phyloP scores from a whole-genome alignment of 2,888 invertebrate genomes.

The Idaea dimidiata region DNA sequence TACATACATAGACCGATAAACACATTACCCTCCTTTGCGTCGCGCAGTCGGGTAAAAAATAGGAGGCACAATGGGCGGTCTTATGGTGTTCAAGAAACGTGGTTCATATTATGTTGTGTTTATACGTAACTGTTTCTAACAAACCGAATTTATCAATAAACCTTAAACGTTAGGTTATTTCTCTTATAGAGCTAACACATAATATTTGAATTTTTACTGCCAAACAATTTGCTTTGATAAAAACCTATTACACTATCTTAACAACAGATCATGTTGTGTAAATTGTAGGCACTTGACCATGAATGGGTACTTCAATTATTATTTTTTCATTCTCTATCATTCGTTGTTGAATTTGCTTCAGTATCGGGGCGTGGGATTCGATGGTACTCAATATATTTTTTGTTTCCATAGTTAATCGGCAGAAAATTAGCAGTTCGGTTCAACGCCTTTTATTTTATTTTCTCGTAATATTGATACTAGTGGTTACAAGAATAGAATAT shows the following conservation, averaged over 20 bases:
- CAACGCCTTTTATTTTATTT: background rate
- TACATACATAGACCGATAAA: too few species aligned
- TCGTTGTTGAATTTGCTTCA: background rate
- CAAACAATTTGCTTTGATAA: background rate
- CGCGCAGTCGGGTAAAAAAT: too few species aligned
- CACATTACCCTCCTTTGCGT: too few species aligned
- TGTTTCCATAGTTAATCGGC: background rate
- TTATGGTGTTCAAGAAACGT: too few species aligned
- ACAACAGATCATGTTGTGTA: background rate
- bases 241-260: background rate
- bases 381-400: background rate
- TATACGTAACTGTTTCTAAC: too few species aligned
- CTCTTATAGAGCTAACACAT: too few species aligned
- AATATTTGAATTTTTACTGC: too few species aligned
- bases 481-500: background rate
- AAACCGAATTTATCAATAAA: too few species aligned
- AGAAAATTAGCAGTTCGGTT: constrained; percentile 1
- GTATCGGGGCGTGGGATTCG: background rate
- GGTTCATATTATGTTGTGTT: too few species aligned
- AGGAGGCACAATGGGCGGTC: too few species aligned
- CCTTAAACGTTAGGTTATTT: too few species aligned
- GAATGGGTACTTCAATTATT: background rate
- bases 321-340: background rate
- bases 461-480: background rate
- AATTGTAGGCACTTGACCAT: background rate